phyloP scores from a whole-genome alignment of 2,113 vertebrate genomes.

The Notarius lentiginosus region DNA sequence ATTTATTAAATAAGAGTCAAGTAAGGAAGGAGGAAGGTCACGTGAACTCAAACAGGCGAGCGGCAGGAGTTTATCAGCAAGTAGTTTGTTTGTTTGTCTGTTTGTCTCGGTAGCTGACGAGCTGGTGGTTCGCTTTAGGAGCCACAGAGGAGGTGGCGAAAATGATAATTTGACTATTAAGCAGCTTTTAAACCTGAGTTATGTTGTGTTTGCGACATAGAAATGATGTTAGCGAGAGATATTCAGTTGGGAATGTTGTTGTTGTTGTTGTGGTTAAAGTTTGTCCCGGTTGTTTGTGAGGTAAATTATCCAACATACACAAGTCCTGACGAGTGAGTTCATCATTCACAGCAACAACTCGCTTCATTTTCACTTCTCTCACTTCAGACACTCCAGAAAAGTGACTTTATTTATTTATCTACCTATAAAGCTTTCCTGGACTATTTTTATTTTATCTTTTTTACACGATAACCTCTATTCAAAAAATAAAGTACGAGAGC shows the following conservation, averaged over 20 bases:
- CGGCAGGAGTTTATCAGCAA: neutral
- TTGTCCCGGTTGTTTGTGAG: neutral
- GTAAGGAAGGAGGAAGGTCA: too few relatives aligned
- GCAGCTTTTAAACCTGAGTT: too few relatives aligned
- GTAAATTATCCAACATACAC: neutral
- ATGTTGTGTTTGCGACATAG: neutral
- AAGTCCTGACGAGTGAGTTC: neutral
- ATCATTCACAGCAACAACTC: too few relatives aligned
- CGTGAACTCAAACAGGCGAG: neutral
- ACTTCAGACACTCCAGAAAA: too few relatives aligned
- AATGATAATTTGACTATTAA: too few relatives aligned
- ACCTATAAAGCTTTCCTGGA: too few relatives aligned
- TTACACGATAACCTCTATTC: too few relatives aligned
- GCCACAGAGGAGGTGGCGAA: neutral
- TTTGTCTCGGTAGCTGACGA: neutral
- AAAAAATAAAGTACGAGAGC: too few relatives aligned
- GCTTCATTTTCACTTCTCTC: too few relatives aligned
- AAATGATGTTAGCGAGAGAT: neutral
- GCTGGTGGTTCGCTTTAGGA: neutral
- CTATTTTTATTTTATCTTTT: too few relatives aligned
- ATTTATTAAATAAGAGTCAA: neutral
- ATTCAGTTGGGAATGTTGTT: neutral
- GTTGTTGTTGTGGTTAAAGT: neutral
- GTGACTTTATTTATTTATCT: too few relatives aligned
- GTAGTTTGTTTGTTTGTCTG: neutral